A percentile compares a stretch with the other conserved stretches of the same genome.
Evolutionary conservation across 2,113 vertebrate genomes (phyloP).

Genomic region (Amphiprion percula): DNA sequence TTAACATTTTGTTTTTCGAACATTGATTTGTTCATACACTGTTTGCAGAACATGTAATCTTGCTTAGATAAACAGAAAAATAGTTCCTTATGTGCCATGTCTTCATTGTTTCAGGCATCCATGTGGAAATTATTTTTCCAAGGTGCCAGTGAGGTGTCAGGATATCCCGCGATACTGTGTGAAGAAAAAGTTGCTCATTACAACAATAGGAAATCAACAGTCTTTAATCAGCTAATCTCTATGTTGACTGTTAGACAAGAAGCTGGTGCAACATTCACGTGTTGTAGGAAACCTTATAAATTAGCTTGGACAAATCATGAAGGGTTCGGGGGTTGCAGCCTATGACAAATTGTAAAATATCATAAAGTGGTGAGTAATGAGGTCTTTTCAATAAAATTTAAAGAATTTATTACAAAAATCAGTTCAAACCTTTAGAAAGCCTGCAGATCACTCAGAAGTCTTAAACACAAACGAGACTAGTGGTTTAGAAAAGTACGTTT

Average conservation of each 20-base stretch:
- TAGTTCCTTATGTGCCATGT: not conserved
- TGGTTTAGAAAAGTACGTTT: no score
- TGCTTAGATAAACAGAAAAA: slow-evolving; percentile 40
- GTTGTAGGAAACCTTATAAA: not conserved
- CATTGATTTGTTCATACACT: slow-evolving; percentile 27
- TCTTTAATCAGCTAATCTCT: not conserved
- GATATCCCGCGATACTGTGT: not conserved
- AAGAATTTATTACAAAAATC: no score
- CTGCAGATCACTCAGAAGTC: no score
- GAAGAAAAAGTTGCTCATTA: not conserved
- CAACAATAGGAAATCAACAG: slow-evolving; percentile 1
- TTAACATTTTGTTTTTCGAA: slow-evolving; percentile 26
- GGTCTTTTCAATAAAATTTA: no score
- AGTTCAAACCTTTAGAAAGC: no score
- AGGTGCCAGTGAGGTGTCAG: not conserved
- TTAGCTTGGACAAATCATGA: not conserved
- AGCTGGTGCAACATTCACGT: not conserved
- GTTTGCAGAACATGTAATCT: slow-evolving; percentile 46
- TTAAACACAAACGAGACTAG: no score
- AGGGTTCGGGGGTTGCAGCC: no score
- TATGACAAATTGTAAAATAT: no score
- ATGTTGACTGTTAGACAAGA: not conserved
- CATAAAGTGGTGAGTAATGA: no score
- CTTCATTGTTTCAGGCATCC: slow-evolving; percentile 5
- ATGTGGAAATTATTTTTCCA: not conserved